Conservation (phyloP, 1,140 invertebrate genomes). For the Procambarus clarkii region DNA sequence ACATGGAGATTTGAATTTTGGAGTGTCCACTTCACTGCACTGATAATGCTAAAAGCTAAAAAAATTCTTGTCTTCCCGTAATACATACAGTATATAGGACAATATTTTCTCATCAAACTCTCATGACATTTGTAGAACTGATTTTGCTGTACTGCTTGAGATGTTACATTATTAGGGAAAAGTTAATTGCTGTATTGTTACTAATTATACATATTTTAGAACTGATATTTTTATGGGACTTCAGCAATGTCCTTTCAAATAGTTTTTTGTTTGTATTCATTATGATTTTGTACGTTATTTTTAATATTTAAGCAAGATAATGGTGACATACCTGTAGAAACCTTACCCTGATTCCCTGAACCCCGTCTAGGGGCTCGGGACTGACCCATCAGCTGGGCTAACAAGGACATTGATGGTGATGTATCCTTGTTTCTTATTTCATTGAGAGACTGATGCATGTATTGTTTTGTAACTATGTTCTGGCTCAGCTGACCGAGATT, state of each 20-base stretch:
- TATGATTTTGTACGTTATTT: neutral
- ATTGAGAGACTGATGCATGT: slow-evolving; percentile 44
- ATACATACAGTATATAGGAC: too few relatives aligned
- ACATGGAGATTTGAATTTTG: too few relatives aligned
- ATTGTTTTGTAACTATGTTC: slow-evolving; percentile 55
- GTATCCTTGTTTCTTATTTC: slow-evolving; percentile 24
- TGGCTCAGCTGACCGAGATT: slow-evolving; percentile 5
- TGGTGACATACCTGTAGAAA: neutral
- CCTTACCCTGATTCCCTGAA: neutral
- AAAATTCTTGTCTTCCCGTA: too few relatives aligned
- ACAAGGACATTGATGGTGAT: neutral
- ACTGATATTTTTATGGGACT: neutral
- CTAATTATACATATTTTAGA: too few relatives aligned
- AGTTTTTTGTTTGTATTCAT: neutral
- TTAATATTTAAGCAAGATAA: neutral
- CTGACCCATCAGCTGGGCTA: neutral
- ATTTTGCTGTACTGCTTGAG: too few relatives aligned
- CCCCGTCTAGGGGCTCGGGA: neutral
- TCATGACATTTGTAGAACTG: too few relatives aligned
- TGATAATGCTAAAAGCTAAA: too few relatives aligned
- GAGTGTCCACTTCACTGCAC: too few relatives aligned
- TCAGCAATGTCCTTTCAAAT: neutral
- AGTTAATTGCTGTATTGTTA: too few relatives aligned
- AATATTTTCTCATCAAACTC: too few relatives aligned
- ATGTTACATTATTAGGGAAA: too few relatives aligned